Evolutionary conservation across 1,140 invertebrate genomes (phyloP).

Genomic region (Drosophila auraria): DNA sequence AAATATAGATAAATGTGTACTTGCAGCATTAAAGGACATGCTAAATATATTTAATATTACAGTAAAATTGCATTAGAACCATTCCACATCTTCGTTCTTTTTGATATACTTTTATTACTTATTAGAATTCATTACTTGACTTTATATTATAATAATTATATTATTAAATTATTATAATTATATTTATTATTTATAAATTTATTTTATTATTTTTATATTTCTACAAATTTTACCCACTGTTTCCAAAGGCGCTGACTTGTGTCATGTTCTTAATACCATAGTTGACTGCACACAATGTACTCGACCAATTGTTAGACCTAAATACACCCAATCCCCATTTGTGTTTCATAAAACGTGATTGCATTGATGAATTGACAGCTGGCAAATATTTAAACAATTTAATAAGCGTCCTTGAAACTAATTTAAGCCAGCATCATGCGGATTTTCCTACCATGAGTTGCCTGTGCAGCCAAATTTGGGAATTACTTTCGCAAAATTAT

Average conservation of each 20-base stretch:
- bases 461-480: constrained; percentile 7
- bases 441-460: neutral
- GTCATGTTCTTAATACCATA: neutral
- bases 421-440: neutral
- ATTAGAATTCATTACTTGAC: constrained; percentile 8
- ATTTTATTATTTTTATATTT: too few species aligned
- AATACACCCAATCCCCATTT: neutral
- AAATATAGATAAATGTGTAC: too few species aligned
- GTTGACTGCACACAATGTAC: constrained; percentile 3
- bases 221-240: neutral
- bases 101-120: neutral
- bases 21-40: too few species aligned
- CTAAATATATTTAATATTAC: too few species aligned
- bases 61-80: too few species aligned
- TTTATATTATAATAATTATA: neutral
- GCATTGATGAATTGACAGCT: neutral
- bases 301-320: neutral
- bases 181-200: too few species aligned
- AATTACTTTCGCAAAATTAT: constrained; percentile 29
- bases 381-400: neutral
- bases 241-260: neutral
- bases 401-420: neutral
- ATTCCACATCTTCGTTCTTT: neutral
- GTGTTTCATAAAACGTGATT: neutral
- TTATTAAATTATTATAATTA: too few species aligned